These are phyloP conservation scores for Cecidostiba fungosa DNA, from an alignment of 2,888 invertebrate species.

Conservation along the genomic window DNA sequence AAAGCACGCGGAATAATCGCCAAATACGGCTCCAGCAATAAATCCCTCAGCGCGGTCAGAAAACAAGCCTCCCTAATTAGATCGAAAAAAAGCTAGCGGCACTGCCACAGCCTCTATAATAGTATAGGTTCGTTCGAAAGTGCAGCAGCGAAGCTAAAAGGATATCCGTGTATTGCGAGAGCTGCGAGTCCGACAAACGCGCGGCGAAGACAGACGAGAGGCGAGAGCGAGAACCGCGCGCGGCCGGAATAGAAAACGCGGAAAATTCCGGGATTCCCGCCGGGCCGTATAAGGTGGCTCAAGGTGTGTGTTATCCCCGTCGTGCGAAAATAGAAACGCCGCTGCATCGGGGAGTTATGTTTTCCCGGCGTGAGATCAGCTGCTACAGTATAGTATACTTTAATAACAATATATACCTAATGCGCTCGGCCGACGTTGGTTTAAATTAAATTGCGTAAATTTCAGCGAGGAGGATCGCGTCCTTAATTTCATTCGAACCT, in stretches of 20 bases:
- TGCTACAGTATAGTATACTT: neutral
- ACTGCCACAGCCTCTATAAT: too few species aligned
- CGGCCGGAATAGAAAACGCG: constrained; percentile 8
- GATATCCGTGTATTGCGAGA: constrained; percentile 70
- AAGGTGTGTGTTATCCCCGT: constrained; percentile 15
- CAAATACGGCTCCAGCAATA: neutral
- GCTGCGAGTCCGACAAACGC: constrained; percentile 29
- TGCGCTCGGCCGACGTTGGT: too few species aligned
- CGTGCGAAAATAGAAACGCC: constrained; percentile 21
- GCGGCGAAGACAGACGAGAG: neutral
- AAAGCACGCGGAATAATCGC: neutral
- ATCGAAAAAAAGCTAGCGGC: constrained; percentile 33
- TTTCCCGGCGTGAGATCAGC: neutral
- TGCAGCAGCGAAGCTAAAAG: constrained; percentile 67
- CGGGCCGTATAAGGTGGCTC: constrained; percentile 23
- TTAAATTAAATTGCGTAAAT: neutral
- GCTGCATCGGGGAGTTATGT: neutral
- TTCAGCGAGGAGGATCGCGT: neutral
- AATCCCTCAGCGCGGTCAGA: neutral
- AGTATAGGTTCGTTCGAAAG: too few species aligned
- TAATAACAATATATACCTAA: neutral
- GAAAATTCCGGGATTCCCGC: constrained; percentile 18
- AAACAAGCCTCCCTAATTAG: constrained; percentile 48
- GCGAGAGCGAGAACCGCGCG: neutral
- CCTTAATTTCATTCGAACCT: neutral